Percentiles rank a stretch among this genome's conserved stretches.
Evolutionary conservation across 1,140 invertebrate genomes (phyloP).

Genomic region (Dendroctonus valens): DNA sequence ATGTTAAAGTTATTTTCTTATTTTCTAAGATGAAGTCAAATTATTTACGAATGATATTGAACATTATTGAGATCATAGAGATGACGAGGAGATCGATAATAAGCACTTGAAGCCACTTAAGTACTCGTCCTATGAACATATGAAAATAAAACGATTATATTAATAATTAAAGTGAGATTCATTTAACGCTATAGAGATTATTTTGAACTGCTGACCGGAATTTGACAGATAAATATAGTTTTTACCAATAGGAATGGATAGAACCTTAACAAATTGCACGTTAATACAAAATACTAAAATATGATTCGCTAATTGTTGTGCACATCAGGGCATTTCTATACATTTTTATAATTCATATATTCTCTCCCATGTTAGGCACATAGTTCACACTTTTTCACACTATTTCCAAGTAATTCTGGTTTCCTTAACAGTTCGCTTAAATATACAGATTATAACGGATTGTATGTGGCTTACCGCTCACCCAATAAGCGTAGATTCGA

Average conservation of each 20-base stretch:
- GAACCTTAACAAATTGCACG: conserved; percentile 3
- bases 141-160: neutral
- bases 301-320: conserved; percentile 23
- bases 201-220: neutral
- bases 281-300: conserved; percentile 30
- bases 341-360: conserved; percentile 19
- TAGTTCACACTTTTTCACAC: conserved; percentile 48
- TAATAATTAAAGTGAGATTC: neutral
- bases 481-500: conserved; percentile 7
- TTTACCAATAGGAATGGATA: neutral
- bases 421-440: conserved; percentile 29
- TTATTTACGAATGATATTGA: too few relatives aligned
- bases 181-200: neutral
- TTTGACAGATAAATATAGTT: neutral
- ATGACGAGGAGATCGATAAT: too few relatives aligned
- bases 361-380: conserved; percentile 43
- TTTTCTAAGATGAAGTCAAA: neutral
- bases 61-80: too few relatives aligned
- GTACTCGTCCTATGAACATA: neutral
- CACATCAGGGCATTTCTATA: conserved; percentile 24
- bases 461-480: conserved; percentile 10
- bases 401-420: conserved; percentile 40
- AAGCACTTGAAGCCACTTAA: too few relatives aligned
- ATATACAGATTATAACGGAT: conserved; percentile 15
- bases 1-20: neutral